These are phyloP conservation scores for Pseudorhombus dupliciocellatus DNA, from an alignment of 2,113 vertebrate species.

Conservation along the genomic window DNA sequence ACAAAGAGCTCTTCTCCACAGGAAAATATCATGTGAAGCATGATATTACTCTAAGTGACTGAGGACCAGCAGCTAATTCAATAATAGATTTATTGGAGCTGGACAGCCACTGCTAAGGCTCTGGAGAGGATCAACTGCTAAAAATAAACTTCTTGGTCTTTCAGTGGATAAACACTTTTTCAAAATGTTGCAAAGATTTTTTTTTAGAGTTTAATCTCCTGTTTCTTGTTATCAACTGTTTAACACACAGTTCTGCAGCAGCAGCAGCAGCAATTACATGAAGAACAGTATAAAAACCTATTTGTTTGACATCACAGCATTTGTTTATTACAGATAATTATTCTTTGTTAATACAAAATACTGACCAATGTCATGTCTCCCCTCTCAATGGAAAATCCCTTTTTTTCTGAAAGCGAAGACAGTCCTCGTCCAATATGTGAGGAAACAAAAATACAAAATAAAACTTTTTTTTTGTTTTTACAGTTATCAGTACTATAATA, in stretches of 20 bases:
- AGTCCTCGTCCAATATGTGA: constrained; percentile 34
- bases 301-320: constrained; percentile 65
- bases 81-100: too few relatives aligned
- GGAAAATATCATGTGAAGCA: constrained; percentile 20
- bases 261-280: neutral
- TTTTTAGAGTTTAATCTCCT: too few relatives aligned
- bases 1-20: constrained; percentile 22
- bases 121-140: too few relatives aligned
- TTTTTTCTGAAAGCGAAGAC: constrained; percentile 64
- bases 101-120: too few relatives aligned
- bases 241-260: too few relatives aligned
- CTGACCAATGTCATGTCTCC: constrained; percentile 61
- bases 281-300: constrained; percentile 18
- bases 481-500: constrained; percentile 58
- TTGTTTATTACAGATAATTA: constrained; percentile 65
- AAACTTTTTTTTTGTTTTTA: constrained; percentile 57
- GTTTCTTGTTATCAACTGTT: too few relatives aligned
- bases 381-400: constrained; percentile 62
- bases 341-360: constrained; percentile 70
- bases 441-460: constrained; percentile 46
- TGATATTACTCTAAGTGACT: too few relatives aligned
- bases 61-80: too few relatives aligned
- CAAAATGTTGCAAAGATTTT: too few relatives aligned
- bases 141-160: too few relatives aligned
- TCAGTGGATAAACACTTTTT: too few relatives aligned